Evolutionary conservation across 2,113 vertebrate species (phyloP).

Genomic region (Calonectris borealis): DNA sequence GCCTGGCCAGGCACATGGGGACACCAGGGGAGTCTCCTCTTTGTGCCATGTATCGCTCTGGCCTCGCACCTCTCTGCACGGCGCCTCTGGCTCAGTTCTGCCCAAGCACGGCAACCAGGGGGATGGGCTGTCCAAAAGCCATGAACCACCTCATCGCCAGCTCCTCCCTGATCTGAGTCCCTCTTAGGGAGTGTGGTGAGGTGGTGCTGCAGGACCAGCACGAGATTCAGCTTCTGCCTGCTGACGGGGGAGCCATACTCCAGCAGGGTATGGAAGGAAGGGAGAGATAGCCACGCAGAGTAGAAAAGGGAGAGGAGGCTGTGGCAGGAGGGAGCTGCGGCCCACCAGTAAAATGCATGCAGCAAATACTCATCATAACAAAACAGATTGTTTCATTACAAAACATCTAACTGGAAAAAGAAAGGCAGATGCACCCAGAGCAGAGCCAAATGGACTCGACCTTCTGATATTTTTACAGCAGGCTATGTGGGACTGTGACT

Average conservation of each 20-base stretch:
- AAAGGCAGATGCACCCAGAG: neutral
- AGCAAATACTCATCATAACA: neutral
- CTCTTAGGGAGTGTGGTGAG: neutral
- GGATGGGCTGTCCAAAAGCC: neutral
- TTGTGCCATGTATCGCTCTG: neutral
- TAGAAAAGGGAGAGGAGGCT: neutral
- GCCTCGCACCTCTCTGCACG: rapidly evolving
- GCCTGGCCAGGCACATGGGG: neutral
- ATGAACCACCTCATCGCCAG: neutral
- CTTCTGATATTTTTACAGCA: neutral
- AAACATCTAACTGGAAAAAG: neutral
- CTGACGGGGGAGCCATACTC: neutral
- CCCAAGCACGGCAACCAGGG: neutral
- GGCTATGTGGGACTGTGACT: neutral
- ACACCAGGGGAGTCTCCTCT: neutral
- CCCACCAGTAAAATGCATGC: neutral
- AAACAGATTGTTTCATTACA: neutral
- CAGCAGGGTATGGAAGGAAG: neutral
- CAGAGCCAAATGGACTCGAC: neutral
- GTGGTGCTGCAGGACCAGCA: neutral
- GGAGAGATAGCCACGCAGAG: neutral
- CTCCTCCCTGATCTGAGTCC: neutral
- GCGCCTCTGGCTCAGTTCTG: neutral
- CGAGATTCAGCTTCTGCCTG: neutral
- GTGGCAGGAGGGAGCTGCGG: neutral